Percentiles rank a stretch among this genome's conserved stretches.
These are phyloP conservation scores for Macropodus opercularis DNA, from an alignment of 2,797 vertebrate species.

Conservation along the genomic window DNA sequence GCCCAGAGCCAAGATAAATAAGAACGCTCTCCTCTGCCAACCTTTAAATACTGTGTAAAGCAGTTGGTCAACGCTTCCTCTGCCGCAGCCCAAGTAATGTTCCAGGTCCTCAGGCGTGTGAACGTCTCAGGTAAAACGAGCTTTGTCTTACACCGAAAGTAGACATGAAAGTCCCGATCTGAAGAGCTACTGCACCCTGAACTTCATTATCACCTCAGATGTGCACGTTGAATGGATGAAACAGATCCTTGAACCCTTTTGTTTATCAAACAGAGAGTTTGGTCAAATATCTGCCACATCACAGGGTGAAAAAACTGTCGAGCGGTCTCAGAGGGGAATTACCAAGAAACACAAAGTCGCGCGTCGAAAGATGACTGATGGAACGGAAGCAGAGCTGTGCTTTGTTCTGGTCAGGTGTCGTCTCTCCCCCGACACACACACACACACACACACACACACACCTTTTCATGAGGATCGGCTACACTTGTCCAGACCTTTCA, in stretches of 20 bases:
- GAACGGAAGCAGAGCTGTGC: conserved; percentile 66
- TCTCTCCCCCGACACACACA: conserved; percentile 56
- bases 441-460: conserved; percentile 26
- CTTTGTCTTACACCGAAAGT: too few relatives aligned
- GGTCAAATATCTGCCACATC: conserved; percentile 74
- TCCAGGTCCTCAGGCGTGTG: conserved; percentile 30
- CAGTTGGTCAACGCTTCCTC: conserved; percentile 65
- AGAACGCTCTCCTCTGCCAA: conserved; percentile 70
- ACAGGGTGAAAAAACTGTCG: conserved; percentile 46
- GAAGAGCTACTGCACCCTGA: too few relatives aligned
- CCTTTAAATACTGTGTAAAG: conserved; percentile 68
- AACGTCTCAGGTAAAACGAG: conserved; percentile 25
- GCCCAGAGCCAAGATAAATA: conserved; percentile 79
- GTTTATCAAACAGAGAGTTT: conserved; percentile 75
- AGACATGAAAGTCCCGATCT: too few relatives aligned
- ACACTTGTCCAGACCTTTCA: not conserved
- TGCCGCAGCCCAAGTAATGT: conserved; percentile 37
- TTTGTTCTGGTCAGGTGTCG: conserved; percentile 79
- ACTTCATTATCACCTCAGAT: conserved; percentile 54
- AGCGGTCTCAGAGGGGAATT: conserved; percentile 54
- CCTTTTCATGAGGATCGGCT: not conserved
- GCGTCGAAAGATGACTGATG: conserved; percentile 73
- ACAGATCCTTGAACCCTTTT: conserved; percentile 67
- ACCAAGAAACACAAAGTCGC: conserved; percentile 62
- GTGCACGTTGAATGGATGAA: conserved; percentile 59